Percentiles rank a stretch among this genome's conserved stretches.
Evolutionary conservation across 2,113 vertebrate genomes (phyloP).

Genomic region (Microcebus griseorufus): DNA sequence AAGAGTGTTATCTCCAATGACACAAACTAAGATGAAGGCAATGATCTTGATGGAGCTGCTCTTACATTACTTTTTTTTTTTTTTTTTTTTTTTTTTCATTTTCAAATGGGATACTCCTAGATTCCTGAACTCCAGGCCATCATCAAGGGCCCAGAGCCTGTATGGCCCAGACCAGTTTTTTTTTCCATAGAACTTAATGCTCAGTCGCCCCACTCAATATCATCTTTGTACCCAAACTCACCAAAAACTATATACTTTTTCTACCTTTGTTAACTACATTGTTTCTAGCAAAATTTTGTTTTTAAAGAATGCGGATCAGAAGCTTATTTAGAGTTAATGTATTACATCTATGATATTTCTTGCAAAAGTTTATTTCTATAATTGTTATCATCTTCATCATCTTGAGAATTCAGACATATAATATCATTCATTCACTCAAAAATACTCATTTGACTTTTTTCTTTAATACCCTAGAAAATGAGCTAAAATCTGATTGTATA

Average conservation of each 20-base stretch:
- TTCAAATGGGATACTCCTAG: neutral
- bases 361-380: neutral
- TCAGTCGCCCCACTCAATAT: neutral
- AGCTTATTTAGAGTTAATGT: neutral
- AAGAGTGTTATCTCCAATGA: neutral
- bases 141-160: neutral
- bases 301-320: neutral
- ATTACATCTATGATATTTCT: neutral
- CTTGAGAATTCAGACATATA: neutral
- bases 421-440: neutral
- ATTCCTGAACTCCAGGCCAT: neutral
- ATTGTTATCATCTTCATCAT: neutral
- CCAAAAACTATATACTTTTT: neutral
- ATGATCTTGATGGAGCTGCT: neutral
- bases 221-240: neutral
- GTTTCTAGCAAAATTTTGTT: neutral
- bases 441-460: neutral
- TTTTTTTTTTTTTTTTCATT: neutral
- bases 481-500: neutral
- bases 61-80: neutral
- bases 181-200: neutral
- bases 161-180: neutral
- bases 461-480: neutral
- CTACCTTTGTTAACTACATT: neutral
- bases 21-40: neutral